Evolutionary conservation across 2,797 vertebrate species (phyloP), one percentile per base, ranked within the genome.

Genomic region (Macropus fuliginosus): DNA sequence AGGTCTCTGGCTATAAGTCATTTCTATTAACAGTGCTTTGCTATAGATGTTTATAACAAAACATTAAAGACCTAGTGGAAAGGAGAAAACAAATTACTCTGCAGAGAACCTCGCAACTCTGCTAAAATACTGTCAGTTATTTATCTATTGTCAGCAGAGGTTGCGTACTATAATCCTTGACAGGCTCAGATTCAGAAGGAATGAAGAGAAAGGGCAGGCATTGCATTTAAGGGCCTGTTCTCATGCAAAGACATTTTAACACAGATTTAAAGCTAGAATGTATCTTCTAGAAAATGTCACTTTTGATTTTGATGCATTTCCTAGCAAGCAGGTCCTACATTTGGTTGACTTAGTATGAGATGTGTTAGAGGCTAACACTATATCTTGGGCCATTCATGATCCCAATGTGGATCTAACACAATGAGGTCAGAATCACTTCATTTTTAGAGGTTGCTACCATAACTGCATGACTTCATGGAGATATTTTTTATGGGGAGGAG

Each of bases 61-160:
- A 98, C 97, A 98, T 96, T 98, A 98, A 98, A 98, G 97, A 97
- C 96, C 95, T 56, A 90, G 93, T 95, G 96, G 97, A 97, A 98
- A 98, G 95, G 57, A 98, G 98, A 97, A 98, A 98, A 98, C 97
- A 98, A 98, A 98, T 98, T 93, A 98, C 97, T 98, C 97, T 97
- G 96, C 54, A 91, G 97, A 98, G 98, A 98, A 98, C 97, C 94
- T 66, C 40, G 93, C 96, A 96, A 97, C 97, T 98, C 98, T 90
- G 97, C 97, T 98, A 97, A 98, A 98, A 98, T 55, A 96, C 96
- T 91, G 96, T 95, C 98, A 97, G 98, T 98, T 98, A 98, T 97
- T 98, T 97, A 98, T 98, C 97, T 98, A 97, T 98, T 97, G 98
- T 97, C 96, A 91, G 98, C 97, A 98, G 97, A 98, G 96, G 96